Evolutionary conservation across 30 jellyfish, hydroid and myxozoan genomes (phyloP).

Genomic region (Aurelia aurita complex sp. Pacific): DNA sequence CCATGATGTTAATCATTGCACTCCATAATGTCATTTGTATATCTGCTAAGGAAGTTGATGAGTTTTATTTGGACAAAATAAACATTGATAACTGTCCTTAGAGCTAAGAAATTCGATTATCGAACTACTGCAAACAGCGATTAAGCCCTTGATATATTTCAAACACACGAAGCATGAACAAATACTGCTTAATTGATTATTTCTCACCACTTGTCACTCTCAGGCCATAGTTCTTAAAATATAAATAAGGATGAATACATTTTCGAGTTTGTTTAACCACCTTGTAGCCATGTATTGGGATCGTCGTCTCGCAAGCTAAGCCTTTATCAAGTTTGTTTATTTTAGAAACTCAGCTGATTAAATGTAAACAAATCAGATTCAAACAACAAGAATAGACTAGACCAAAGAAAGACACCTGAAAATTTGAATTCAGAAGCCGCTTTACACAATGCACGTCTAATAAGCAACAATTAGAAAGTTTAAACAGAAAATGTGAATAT

Average conservation of each 20-base stretch:
- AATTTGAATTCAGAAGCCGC: too few species aligned
- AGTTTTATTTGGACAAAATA: too few species aligned
- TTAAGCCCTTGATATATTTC: constrained; percentile 26
- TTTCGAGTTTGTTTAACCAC: constrained; percentile 3
- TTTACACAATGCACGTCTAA: too few species aligned
- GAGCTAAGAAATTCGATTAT: constrained; percentile 8
- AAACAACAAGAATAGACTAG: background rate
- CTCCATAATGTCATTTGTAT: too few species aligned
- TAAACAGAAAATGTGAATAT: too few species aligned
- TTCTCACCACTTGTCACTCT: constrained; percentile 4
- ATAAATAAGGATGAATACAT: background rate
- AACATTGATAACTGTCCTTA: background rate
- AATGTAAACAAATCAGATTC: background rate
- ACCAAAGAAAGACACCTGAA: too few species aligned
- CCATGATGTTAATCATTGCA: too few species aligned
- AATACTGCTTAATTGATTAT: constrained; percentile 18
- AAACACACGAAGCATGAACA: constrained; percentile 1
- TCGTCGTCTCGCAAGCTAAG: background rate
- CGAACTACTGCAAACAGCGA: constrained; percentile 1
- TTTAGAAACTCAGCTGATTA: constrained; percentile 3
- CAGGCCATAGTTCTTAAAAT: background rate
- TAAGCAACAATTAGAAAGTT: background rate
- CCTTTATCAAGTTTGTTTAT: background rate
- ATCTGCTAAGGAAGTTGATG: too few species aligned
- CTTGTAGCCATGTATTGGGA: constrained; percentile 5